A percentile compares a stretch with the other conserved stretches of the same genome.
phyloP scores from a whole-genome alignment of 2,797 vertebrate genomes.

The Apogon hyalosoma region DNA sequence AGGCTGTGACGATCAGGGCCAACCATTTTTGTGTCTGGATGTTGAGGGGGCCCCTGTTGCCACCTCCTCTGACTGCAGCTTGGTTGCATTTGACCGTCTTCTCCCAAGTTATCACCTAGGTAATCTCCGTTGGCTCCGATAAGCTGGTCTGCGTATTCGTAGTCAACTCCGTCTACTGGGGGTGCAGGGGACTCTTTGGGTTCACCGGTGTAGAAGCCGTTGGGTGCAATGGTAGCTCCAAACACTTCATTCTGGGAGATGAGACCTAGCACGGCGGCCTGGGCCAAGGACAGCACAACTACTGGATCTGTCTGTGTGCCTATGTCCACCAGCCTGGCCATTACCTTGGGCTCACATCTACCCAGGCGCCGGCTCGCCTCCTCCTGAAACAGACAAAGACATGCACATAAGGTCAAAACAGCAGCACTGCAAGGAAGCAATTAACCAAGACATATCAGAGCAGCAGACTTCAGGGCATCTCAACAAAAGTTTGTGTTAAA shows the following conservation, averaged over 20 bases:
- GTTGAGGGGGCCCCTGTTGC: slow-evolving; percentile 82
- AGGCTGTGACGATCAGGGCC: slow-evolving; percentile 73
- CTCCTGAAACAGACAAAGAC: slow-evolving; percentile 80
- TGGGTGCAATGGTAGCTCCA: slow-evolving; percentile 92
- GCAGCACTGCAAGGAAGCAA: slow-evolving; percentile 25
- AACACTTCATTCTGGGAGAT: slow-evolving; percentile 96
- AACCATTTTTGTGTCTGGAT: slow-evolving; percentile 76
- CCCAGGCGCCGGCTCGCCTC: slow-evolving; percentile 87
- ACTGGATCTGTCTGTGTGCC: slow-evolving; percentile 97
- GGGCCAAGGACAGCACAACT: slow-evolving; percentile 96
- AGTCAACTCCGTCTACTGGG: slow-evolving; percentile 83
- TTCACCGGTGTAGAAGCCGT: slow-evolving; percentile 91
- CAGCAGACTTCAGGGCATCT: too few relatives aligned
- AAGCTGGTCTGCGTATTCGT: slow-evolving; percentile 85
- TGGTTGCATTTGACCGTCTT: slow-evolving; percentile 86
- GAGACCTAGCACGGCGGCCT: slow-evolving; percentile 94
- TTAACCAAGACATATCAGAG: slow-evolving; percentile 1
- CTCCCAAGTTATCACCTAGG: slow-evolving; percentile 84
- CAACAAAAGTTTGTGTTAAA: too few relatives aligned
- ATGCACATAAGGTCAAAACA: slow-evolving; percentile 31
- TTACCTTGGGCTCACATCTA: slow-evolving; percentile 86
- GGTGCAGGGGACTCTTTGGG: slow-evolving; percentile 84
- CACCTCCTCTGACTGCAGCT: slow-evolving; percentile 92
- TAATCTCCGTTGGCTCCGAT: slow-evolving; percentile 86
- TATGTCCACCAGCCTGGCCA: slow-evolving; percentile 93